Evolutionary conservation across 2,113 vertebrate species (phyloP).

Genomic region (Carassius gibelio): DNA sequence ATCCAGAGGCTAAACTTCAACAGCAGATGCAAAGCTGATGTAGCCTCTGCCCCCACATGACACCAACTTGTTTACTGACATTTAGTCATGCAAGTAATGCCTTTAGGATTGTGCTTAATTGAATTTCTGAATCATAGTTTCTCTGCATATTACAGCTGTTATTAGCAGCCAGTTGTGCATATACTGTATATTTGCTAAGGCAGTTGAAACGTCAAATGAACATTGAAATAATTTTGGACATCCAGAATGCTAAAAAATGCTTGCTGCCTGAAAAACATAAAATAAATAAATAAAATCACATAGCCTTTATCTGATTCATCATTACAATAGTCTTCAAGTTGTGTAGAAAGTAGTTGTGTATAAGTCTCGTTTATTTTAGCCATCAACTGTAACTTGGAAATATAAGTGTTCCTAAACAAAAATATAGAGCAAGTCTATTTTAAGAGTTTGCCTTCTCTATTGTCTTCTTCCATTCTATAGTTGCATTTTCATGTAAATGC

Average conservation of each 20-base stretch:
- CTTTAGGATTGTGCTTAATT: conserved; percentile 18
- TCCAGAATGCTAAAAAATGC: neutral
- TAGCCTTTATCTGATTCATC: neutral
- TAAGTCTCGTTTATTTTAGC: neutral
- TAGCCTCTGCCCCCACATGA: conserved; percentile 12
- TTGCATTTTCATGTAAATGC: conserved; percentile 43
- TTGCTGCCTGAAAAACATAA: neutral
- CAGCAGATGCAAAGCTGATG: neutral
- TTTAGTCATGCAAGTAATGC: neutral
- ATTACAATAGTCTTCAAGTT: neutral
- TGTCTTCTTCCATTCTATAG: neutral
- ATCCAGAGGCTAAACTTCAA: neutral
- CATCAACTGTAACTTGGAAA: neutral
- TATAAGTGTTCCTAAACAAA: neutral
- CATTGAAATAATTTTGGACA: neutral
- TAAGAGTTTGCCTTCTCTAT: neutral
- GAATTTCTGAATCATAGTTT: conserved; percentile 6
- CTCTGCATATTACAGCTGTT: neutral
- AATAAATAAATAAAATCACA: neutral
- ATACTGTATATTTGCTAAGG: neutral
- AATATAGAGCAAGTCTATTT: neutral
- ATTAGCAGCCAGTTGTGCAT: neutral
- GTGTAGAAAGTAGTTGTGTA: too few relatives aligned
- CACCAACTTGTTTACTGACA: conserved; percentile 8
- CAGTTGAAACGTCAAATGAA: neutral